Evolutionary conservation across 2,888 invertebrate genomes (phyloP), one percentile per base, ranked within the genome.

Genomic region (Agriopis leucophaearia): DNA sequence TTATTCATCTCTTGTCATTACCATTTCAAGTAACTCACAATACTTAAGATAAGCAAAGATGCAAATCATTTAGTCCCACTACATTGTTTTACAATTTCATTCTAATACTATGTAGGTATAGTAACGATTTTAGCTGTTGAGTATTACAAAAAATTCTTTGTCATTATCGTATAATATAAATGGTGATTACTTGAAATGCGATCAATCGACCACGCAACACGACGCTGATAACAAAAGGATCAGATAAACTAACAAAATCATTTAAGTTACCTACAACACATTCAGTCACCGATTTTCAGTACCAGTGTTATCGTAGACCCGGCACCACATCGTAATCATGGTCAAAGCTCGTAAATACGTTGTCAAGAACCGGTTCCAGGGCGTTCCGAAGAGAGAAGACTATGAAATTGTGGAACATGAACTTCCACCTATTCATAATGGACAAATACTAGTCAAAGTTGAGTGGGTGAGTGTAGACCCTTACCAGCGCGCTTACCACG

Each of bases 351-450:
- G 94, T 76, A 95, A 94, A 82, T 96, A 94, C 81, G 89, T 95
- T 5, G 83, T 95, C 16, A 91, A 86, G 13, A 94, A 94, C 70
- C 84, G 90, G 55, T 96, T 96, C 76, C 83, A 94, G 38, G 96
- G 95, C 0, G 83, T 93, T 12, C 96, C 96, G 0, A 95, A 95
- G 74, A 81, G 88, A 38, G 87, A 92, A 0, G 95, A 96, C 85
- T 93, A 95, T 40, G 88, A 94, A 76, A 78, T 96, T 0, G 94
- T 95, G 1, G 95, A 96, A 78, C 94, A 95, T 78, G 94, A 95
- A 48, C 79, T 96, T 36, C 95, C 95, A 6, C 82, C 94, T 12
- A 76, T 96, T 0, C 86, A 95, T 75, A 91, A 95, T 85, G 96
- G 95, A 85, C 96, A 88, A 62, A 76, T 86, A 45, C 75, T 87